phyloP scores from a whole-genome alignment of 2,888 invertebrate genomes.

The Nemoura dubitans region DNA sequence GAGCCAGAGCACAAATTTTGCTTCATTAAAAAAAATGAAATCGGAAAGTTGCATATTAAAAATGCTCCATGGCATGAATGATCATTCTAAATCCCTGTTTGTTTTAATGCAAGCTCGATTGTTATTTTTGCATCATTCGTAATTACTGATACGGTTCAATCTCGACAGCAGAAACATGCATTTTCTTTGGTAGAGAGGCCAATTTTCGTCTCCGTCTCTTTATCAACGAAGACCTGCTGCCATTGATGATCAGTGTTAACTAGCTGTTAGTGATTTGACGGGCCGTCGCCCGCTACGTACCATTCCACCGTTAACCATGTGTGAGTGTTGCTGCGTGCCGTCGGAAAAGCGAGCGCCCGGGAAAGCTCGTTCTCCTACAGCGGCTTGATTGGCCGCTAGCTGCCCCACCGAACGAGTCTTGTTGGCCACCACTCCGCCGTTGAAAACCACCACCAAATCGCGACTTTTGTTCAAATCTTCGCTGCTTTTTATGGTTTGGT shows the following conservation, averaged over 20 bases:
- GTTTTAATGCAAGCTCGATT: conserved; percentile 12
- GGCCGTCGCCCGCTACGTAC: neutral
- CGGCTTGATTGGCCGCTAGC: neutral
- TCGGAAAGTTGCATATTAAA: too few species aligned
- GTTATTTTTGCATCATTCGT: neutral
- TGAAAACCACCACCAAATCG: neutral
- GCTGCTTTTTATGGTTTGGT: neutral
- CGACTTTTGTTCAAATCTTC: neutral
- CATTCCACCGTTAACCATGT: neutral
- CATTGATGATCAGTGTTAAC: neutral
- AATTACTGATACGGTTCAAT: neutral
- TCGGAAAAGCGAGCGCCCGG: neutral
- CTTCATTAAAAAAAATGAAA: too few species aligned
- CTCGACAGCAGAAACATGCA: neutral
- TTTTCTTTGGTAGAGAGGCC: neutral
- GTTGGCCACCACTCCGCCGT: neutral
- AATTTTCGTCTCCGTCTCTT: neutral
- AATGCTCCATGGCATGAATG: neutral
- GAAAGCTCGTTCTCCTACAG: neutral
- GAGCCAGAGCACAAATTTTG: too few species aligned
- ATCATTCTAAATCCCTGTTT: neutral
- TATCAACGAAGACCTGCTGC: neutral
- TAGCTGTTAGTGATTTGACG: too few species aligned
- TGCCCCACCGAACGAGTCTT: neutral
- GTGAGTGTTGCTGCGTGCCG: neutral